Base-by-base conservation (phyloP, 2,113 vertebrate species). In the Pomatostomus ruficeps region DNA sequence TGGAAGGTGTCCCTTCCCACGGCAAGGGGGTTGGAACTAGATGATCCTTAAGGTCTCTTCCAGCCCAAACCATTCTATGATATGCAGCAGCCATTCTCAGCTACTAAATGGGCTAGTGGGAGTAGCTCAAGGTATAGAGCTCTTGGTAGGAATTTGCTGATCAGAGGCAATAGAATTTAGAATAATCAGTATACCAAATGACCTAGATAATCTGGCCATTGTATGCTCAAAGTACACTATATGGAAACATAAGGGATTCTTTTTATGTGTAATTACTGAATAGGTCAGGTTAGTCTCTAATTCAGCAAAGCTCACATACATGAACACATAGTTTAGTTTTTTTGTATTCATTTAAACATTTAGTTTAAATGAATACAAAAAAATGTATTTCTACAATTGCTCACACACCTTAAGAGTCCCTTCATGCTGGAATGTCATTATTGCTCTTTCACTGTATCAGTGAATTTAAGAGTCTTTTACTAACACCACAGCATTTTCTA, bases 371-470 rank as follows among this genome's bases (percentile, higher is more conserved):
- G 42, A 75, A 86, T 28, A 65, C 21, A 33, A 73, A 66, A 91
- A 82, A 52, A 4, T 10, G 11, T 40, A 58, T 59, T 46, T 65
- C 29, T 14, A 16, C 18, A 61, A 23, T 66, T 0, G 0, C 40
- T 65, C 31, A 51, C 35, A 72, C 35, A 87, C 35, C 18, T 54
- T n/a, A 49, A 46, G 36, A 66, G n/a, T 74, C 36, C 28, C 46
- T 46, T 42, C 22, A 38, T 21, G 18, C 28, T 93, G 36, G 49
- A 70, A 57, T 88, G 19, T 62, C 54, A 33, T 81, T 78, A 70
- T 26, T 85, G 15, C 26, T 61, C 24, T 78, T 71, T 74, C 54
- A 31, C 21, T 71, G 10, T 46, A 10, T 13, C 61, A 40, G 19
- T 59, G 33, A 74, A 82, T 70, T 62, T 51, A 67, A 55, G 24